Evolutionary conservation across 2,113 vertebrate species (phyloP).

Genomic region (Anguilla japonica): DNA sequence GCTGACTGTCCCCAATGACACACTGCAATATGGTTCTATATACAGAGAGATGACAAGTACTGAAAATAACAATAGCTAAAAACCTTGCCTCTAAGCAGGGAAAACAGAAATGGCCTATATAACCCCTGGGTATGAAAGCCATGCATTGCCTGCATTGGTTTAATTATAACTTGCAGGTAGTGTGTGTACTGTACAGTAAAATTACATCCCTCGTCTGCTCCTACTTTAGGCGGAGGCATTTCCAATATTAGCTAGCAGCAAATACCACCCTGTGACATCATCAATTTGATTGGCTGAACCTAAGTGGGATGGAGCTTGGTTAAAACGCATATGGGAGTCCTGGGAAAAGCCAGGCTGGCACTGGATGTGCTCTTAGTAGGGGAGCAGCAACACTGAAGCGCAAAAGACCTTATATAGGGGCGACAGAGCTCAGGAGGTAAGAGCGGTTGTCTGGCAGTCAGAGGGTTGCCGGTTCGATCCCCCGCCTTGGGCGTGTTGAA

Average conservation of each 20-base stretch:
- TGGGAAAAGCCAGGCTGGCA: too few relatives aligned
- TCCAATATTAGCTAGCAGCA: neutral
- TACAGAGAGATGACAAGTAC: neutral
- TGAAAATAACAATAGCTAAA: neutral
- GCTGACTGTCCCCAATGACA: neutral
- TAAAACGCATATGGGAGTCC: neutral
- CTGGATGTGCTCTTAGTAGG: too few relatives aligned
- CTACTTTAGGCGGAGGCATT: neutral
- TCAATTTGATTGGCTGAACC: neutral
- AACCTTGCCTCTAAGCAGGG: neutral
- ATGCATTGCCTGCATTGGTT: neutral
- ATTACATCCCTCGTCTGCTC: neutral
- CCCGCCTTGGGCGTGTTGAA: too few relatives aligned
- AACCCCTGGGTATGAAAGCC: neutral
- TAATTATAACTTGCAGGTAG: neutral
- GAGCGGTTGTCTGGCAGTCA: too few relatives aligned
- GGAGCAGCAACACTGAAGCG: too few relatives aligned
- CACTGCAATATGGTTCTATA: neutral
- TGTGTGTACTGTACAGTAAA: neutral
- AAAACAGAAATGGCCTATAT: neutral
- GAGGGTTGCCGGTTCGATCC: too few relatives aligned
- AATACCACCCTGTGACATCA: neutral
- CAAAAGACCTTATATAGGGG: too few relatives aligned
- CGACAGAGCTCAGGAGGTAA: too few relatives aligned
- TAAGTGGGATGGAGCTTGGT: neutral